Base-by-base conservation (phyloP, 1,140 invertebrate species). In the Papilio machaon region DNA sequence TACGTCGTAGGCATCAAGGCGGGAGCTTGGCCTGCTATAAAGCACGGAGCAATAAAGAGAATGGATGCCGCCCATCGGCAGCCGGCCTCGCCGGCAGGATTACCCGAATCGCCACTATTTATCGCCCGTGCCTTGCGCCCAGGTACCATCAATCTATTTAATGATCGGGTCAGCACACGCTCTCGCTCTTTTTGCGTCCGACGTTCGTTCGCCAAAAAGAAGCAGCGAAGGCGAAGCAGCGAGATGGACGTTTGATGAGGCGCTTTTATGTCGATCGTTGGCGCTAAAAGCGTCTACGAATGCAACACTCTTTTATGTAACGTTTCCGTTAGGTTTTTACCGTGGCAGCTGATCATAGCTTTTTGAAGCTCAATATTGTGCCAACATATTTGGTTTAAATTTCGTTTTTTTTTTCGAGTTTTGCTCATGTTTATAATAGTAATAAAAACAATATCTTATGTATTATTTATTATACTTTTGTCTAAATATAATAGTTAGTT, bases 61-160 rank as follows among this genome's bases (percentile, higher is more conserved):
- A 94, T 94, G 88, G 91, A 94, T 94, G 93, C 92, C 91, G 91
- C 90, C 92, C 92, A 94, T 94, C 92, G 90, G 87, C 85, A 85
- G 89, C 86, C 89, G 87, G 81, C 86, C 89, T 90, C 91, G 91
- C 89, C 86, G 88, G 87, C 89, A 88, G 92, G 92, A 93, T 94
- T 94, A 94, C 89, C 89, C 87, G 92, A 93, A 94, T 93, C 93
- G 92, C 92, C 92, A 93, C 93, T 94, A 94, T 94, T 93, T 94
- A 94, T 94, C 92, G 93, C 92, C 89, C 89, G 87, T 91, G 91
- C 91, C 93, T 91, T 91, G 89, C 93, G 88, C 91, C 91, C 93
- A 94, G 93, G 93, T 94, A 91, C 93, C 89, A 94, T 94, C 93
- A 92, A 94, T 94, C 93, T 94, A 90, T 94, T 94, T 94, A 94